These are phyloP conservation scores for Quiscalus mexicanus DNA, from an alignment of 2,113 vertebrate genomes.

Conservation along the genomic window DNA sequence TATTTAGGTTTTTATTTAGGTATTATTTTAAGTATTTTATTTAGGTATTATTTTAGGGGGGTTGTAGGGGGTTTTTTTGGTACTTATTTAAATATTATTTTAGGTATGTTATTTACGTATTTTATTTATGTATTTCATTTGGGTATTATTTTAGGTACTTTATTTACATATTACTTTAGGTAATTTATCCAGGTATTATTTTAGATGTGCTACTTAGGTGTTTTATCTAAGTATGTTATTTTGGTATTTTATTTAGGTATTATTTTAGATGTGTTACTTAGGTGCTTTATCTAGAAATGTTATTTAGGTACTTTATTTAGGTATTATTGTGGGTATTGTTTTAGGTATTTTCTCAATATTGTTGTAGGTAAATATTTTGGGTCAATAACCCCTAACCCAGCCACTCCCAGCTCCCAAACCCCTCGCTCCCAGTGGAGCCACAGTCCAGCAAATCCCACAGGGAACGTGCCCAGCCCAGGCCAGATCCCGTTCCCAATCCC, in stretches of 20 bases:
- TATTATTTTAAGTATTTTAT: background rate
- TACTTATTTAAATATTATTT: background rate
- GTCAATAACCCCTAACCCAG: background rate
- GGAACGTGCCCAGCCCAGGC: fast-evolving
- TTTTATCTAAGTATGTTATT: background rate
- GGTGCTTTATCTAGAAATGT: background rate
- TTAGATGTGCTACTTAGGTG: background rate
- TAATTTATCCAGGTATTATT: too few relatives aligned
- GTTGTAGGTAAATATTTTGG: background rate
- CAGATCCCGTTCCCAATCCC: background rate
- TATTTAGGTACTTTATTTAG: background rate
- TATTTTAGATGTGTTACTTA: too few relatives aligned
- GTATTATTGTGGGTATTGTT: background rate
- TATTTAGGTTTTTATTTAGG: background rate
- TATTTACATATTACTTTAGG: too few relatives aligned
- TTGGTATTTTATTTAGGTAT: background rate
- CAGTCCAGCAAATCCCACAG: background rate
- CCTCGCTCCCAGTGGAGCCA: background rate
- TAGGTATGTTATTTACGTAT: background rate
- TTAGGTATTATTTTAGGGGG: too few relatives aligned
- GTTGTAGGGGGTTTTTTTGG: too few relatives aligned
- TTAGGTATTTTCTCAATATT: background rate
- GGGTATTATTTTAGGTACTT: background rate
- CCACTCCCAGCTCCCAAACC: background rate
- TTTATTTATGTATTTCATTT: too few relatives aligned